A percentile compares a stretch with the other conserved stretches of the same genome.
phyloP scores from a whole-genome alignment of 2,888 invertebrate genomes.

The Acronicta psi region DNA sequence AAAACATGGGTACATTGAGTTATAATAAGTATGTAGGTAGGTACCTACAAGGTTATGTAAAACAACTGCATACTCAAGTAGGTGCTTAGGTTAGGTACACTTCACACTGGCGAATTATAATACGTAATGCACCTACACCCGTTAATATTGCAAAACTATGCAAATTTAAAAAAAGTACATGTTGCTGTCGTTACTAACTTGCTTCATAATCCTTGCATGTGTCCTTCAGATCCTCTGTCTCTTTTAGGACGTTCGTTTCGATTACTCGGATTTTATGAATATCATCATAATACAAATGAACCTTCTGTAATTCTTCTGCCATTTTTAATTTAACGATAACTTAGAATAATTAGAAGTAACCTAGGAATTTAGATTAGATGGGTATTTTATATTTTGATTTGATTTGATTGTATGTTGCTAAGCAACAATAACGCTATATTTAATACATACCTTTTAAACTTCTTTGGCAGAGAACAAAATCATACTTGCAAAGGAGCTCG shows the following conservation, averaged over 20 bases:
- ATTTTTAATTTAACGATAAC: slow-evolving; percentile 72
- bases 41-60: too few relatives aligned
- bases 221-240: slow-evolving; percentile 95
- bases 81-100: too few relatives aligned
- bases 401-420: slow-evolving; percentile 21
- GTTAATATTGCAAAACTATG: too few relatives aligned
- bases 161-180: too few relatives aligned
- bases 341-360: slow-evolving; percentile 5
- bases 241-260: slow-evolving; percentile 93
- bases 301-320: slow-evolving; percentile 92
- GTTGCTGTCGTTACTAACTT: slow-evolving; percentile 90
- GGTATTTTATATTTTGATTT: neutral
- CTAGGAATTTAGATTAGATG: slow-evolving; percentile 10
- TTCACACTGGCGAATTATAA: too few relatives aligned
- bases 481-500: too few relatives aligned
- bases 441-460: too few relatives aligned
- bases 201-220: slow-evolving; percentile 96
- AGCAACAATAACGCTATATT: slow-evolving; percentile 7
- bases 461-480: neutral
- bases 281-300: slow-evolving; percentile 96
- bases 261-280: slow-evolving; percentile 90
- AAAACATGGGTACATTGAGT: too few relatives aligned
- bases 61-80: too few relatives aligned
- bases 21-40: too few relatives aligned
- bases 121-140: too few relatives aligned